Evolutionary conservation across 1,140 invertebrate species (phyloP).

Genomic region (Thaumatotibia leucotreta): DNA sequence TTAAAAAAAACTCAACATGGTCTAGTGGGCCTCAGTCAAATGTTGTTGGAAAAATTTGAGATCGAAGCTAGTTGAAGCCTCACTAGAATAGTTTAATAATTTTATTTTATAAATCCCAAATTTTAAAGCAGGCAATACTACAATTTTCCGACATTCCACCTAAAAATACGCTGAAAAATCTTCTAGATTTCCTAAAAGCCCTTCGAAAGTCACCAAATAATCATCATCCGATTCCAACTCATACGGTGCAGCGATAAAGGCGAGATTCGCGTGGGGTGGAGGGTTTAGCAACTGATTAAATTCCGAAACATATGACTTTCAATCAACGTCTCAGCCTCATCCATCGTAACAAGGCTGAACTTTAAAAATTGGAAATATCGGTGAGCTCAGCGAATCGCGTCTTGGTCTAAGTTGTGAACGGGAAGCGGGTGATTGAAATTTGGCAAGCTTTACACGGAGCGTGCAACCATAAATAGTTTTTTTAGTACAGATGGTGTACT

Average conservation of each 20-base stretch:
- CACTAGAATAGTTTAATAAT: too few relatives aligned
- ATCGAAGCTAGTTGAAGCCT: too few relatives aligned
- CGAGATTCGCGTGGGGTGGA: background rate
- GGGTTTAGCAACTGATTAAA: slow-evolving; percentile 21
- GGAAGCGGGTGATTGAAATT: background rate
- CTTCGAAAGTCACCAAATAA: background rate
- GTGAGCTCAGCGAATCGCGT: slow-evolving; percentile 23
- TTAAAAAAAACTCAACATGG: too few relatives aligned
- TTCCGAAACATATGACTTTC: slow-evolving; percentile 42
- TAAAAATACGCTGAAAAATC: background rate
- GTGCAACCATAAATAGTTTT: too few relatives aligned
- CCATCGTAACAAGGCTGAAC: slow-evolving; percentile 25
- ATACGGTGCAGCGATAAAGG: background rate
- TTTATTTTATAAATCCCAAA: too few relatives aligned
- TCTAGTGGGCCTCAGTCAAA: too few relatives aligned
- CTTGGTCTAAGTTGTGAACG: slow-evolving; percentile 16
- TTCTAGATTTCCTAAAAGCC: background rate
- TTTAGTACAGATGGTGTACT: too few relatives aligned
- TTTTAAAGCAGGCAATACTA: background rate
- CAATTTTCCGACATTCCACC: background rate
- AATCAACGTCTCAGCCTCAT: slow-evolving; percentile 39
- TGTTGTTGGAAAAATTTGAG: too few relatives aligned
- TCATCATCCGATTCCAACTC: background rate
- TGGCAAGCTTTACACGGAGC: too few relatives aligned
- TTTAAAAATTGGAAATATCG: slow-evolving; percentile 53